Percentiles rank a stretch among this genome's conserved stretches.
phyloP scores from a whole-genome alignment of 2,888 invertebrate species.

The Eupithecia centaureata region DNA sequence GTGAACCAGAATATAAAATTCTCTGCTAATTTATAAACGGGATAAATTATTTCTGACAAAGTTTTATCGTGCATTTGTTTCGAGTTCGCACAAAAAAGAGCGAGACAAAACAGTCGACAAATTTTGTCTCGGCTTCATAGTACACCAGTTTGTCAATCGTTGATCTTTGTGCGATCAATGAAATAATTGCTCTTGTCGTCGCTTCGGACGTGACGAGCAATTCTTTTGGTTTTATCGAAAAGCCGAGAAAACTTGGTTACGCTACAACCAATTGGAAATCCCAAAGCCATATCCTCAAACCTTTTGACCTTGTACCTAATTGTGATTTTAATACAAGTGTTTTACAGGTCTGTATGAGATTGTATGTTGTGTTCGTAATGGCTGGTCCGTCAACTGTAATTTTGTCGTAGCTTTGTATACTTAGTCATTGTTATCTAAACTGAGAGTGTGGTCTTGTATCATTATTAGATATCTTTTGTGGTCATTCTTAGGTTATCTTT shows the following conservation, averaged over 20 bases:
- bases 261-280: not conserved
- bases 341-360: not conserved
- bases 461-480: not conserved
- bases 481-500: not conserved
- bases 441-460: not conserved
- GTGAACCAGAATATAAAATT: not conserved
- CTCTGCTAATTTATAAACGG: not conserved
- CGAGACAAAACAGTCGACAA: no score
- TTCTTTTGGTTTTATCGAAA: not conserved
- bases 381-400: not conserved
- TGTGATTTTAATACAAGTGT: not conserved
- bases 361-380: not conserved
- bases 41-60: not conserved
- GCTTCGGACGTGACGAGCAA: not conserved
- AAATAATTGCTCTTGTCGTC: not conserved
- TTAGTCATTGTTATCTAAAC: not conserved
- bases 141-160: not conserved
- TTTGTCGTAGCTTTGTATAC: not conserved
- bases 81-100: not conserved
- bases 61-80: not conserved
- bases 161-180: not conserved
- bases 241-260: not conserved
- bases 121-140: not conserved
- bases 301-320: not conserved
- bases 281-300: not conserved